phyloP scores from a whole-genome alignment of 2,888 invertebrate species.

The Archips xylosteana region DNA sequence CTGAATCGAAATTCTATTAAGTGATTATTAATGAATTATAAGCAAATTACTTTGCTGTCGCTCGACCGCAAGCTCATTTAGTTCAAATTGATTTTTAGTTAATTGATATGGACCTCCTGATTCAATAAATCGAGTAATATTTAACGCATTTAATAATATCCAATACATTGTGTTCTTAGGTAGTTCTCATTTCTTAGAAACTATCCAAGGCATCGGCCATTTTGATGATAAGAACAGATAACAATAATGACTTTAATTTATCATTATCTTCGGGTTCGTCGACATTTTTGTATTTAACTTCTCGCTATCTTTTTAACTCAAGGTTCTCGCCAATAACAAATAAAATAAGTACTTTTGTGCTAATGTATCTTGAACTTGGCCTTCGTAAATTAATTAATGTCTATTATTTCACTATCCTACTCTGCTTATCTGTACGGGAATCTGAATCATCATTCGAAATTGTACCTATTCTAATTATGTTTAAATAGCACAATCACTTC shows the following conservation, averaged over 20 bases:
- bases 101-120: too few relatives aligned
- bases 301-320: constrained; percentile 58
- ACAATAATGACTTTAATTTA: constrained; percentile 67
- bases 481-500: not conserved
- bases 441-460: not conserved
- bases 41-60: too few relatives aligned
- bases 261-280: constrained; percentile 64
- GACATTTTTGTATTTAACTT: constrained; percentile 55
- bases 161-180: not conserved
- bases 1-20: too few relatives aligned
- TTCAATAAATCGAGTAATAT: too few relatives aligned
- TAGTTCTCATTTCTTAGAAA: constrained; percentile 55
- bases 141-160: too few relatives aligned
- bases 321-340: constrained; percentile 47
- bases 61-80: too few relatives aligned
- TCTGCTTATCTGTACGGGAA: not conserved
- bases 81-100: too few relatives aligned
- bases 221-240: constrained; percentile 72
- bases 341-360: constrained; percentile 8
- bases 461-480: not conserved
- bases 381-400: constrained; percentile 13
- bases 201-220: constrained; percentile 59
- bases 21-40: too few relatives aligned
- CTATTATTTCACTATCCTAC: not conserved
- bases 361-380: constrained; percentile 14